phyloP scores from a whole-genome alignment of 2,888 invertebrate genomes.

The Acleris laterana region DNA sequence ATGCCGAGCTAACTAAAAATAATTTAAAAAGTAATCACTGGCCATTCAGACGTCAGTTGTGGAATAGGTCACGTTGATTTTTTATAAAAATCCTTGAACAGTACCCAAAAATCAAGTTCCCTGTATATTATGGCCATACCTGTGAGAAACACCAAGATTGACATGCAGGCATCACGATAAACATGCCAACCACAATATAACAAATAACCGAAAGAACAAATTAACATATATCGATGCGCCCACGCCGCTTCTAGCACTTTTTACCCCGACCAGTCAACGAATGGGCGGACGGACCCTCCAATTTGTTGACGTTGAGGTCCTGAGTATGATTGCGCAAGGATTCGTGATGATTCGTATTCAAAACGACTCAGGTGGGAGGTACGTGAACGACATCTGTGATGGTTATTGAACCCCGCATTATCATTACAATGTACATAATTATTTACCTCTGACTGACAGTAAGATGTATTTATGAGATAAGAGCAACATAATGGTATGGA shows the following conservation, averaged over 20 bases:
- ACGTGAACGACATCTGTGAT: constrained; percentile 58
- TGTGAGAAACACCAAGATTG: constrained; percentile 23
- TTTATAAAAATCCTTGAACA: not conserved
- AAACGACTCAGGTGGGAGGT: constrained; percentile 60
- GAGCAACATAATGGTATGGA: constrained; percentile 29
- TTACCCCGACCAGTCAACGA: constrained; percentile 46
- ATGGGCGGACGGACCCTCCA: constrained; percentile 69
- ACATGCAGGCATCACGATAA: constrained; percentile 30
- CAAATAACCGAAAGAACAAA: not conserved
- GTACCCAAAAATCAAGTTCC: not conserved
- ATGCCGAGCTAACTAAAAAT: no score
- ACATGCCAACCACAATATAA: constrained; percentile 28
- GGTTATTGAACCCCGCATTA: constrained; percentile 56
- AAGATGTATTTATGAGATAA: constrained; percentile 36
- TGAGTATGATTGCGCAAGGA: constrained; percentile 68
- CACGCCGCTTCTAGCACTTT: constrained; percentile 45
- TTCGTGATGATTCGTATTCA: constrained; percentile 56
- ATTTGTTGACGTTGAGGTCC: constrained; percentile 72
- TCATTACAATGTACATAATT: constrained; percentile 52
- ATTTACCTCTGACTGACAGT: constrained; percentile 41
- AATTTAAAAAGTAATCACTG: no score
- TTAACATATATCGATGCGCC: constrained; percentile 27
- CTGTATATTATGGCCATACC: constrained; percentile 23
- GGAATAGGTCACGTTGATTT: no score
- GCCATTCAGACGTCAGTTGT: no score